Percentiles rank a stretch among this genome's conserved stretches.
Conservation (phyloP, 2,113 vertebrate genomes). For the Rynchops niger region DNA sequence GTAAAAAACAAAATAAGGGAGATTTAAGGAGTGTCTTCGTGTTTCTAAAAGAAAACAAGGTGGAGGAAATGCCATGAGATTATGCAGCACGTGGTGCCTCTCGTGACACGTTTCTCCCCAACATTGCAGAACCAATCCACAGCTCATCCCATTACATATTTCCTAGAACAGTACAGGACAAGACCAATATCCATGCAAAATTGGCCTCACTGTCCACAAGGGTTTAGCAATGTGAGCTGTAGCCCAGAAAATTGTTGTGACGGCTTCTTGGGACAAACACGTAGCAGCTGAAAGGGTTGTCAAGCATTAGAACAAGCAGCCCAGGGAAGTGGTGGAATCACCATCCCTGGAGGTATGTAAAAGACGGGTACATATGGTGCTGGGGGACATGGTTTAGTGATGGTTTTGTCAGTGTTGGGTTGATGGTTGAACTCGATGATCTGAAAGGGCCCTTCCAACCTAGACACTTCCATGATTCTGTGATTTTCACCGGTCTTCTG, state of each 20-base stretch:
- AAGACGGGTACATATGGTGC: background rate
- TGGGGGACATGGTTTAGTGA: background rate
- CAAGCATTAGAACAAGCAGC: background rate
- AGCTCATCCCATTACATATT: background rate
- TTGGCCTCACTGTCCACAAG: background rate
- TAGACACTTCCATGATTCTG: background rate
- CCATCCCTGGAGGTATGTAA: background rate
- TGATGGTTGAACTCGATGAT: background rate
- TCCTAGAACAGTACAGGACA: background rate
- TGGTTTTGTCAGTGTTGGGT: background rate
- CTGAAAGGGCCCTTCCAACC: background rate
- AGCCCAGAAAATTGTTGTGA: background rate
- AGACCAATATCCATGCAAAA: background rate
- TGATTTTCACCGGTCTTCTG: conserved; percentile 1
- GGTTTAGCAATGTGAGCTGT: background rate
- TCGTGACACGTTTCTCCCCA: background rate
- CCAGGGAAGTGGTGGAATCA: background rate
- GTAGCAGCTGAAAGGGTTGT: background rate
- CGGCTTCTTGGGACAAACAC: background rate
- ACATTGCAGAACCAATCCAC: background rate
- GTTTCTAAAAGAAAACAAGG: background rate
- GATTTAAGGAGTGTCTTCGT: background rate
- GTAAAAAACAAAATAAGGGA: background rate
- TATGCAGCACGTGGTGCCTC: background rate
- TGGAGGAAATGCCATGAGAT: background rate